Conservation (phyloP, 2,888 invertebrate genomes). For the Drosophila infuscata region DNA sequence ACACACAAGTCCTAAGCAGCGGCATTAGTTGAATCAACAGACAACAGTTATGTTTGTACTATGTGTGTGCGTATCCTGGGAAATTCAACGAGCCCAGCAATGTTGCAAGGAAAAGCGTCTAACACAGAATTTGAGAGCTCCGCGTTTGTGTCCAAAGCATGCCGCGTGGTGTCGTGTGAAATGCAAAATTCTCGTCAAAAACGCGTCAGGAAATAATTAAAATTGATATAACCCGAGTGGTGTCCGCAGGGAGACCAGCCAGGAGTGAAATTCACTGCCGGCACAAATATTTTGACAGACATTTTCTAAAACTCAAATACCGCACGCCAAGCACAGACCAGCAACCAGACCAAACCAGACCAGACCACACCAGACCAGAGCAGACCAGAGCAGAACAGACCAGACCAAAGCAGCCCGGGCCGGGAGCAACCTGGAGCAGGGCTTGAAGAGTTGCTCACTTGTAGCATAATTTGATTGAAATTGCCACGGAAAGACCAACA, state of each 20-base stretch:
- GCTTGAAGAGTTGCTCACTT: slow-evolving; percentile 50
- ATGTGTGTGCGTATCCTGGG: background rate
- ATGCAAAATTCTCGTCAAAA: slow-evolving; percentile 68
- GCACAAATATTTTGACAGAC: slow-evolving; percentile 63
- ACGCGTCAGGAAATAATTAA: slow-evolving; percentile 73
- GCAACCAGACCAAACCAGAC: background rate
- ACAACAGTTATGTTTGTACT: background rate
- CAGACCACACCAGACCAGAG: slow-evolving; percentile 11
- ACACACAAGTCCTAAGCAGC: slow-evolving; percentile 24
- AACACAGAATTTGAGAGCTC: background rate
- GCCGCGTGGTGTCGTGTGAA: slow-evolving; percentile 55
- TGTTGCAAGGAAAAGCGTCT: slow-evolving; percentile 31
- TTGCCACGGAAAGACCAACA: slow-evolving; percentile 44
- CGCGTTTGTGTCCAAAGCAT: slow-evolving; percentile 12
- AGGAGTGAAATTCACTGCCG: slow-evolving; percentile 17
- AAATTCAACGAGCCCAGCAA: slow-evolving; percentile 21
- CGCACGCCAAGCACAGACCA: slow-evolving; percentile 50
- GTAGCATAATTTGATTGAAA: slow-evolving; percentile 74
- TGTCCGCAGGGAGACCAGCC: slow-evolving; percentile 7
- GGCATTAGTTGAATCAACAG: slow-evolving; percentile 51
- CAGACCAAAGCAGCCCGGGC: background rate
- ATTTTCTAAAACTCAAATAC: slow-evolving; percentile 68
- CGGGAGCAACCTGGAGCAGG: background rate
- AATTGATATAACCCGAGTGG: slow-evolving; percentile 62
- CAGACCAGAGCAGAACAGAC: slow-evolving; percentile 5